These are phyloP conservation scores for Mico argentatus DNA, from an alignment of 2,797 vertebrate species.

Conservation along the genomic window DNA sequence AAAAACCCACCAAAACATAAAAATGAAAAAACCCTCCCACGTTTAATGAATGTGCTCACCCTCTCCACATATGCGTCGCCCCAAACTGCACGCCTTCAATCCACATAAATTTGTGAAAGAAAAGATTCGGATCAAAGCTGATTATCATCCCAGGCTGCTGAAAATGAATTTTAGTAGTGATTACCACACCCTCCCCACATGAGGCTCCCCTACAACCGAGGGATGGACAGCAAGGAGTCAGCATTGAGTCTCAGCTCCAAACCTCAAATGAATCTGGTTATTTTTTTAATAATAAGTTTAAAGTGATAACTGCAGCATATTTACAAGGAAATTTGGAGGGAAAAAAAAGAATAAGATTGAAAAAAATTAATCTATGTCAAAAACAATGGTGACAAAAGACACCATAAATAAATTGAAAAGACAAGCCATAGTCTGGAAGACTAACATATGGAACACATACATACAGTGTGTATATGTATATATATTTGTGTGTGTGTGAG, in stretches of 20 bases:
- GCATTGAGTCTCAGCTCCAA: background rate
- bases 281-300: background rate
- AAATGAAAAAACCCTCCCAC: background rate
- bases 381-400: background rate
- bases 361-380: background rate
- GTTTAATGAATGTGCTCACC: background rate
- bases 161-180: background rate
- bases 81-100: background rate
- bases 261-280: background rate
- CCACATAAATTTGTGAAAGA: background rate
- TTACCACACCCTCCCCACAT: rapidly evolving
- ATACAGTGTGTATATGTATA: background rate
- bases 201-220: too few relatives aligned
- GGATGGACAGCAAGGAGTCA: background rate
- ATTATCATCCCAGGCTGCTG: background rate
- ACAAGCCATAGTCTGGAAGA: background rate
- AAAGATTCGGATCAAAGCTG: background rate
- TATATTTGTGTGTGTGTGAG: too few relatives aligned
- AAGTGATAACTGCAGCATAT: background rate
- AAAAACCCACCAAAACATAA: background rate
- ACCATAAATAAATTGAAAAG: background rate
- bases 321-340: background rate
- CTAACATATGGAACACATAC: background rate
- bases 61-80: background rate
- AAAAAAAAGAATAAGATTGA: background rate